A percentile compares a stretch with the other conserved stretches of the same genome.
Evolutionary conservation across 2,113 vertebrate genomes (phyloP).

Genomic region (Marcusenius ussheri): DNA sequence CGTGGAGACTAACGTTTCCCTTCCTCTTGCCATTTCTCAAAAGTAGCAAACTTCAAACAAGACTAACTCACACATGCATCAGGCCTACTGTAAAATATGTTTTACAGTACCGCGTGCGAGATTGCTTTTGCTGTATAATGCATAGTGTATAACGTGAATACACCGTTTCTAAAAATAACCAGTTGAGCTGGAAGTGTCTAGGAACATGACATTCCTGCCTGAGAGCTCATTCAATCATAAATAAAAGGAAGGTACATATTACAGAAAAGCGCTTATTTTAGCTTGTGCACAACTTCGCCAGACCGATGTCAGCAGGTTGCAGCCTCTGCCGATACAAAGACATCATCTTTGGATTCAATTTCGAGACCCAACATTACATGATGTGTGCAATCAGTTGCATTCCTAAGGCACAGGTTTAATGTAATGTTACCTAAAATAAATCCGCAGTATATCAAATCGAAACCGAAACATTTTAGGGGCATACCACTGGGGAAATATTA

Average conservation of each 20-base stretch:
- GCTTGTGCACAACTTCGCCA: neutral
- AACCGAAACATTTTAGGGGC: neutral
- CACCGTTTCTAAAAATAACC: neutral
- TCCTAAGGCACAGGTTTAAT: conserved; percentile 73
- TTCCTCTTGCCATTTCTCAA: neutral
- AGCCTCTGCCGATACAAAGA: neutral
- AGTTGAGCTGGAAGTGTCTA: neutral
- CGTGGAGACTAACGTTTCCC: neutral
- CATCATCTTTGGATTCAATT: conserved; percentile 44
- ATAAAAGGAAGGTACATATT: neutral
- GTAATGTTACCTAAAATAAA: conserved; percentile 44
- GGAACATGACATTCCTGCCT: neutral
- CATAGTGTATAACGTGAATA: neutral
- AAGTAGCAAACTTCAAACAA: neutral
- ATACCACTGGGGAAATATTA: conserved; percentile 2
- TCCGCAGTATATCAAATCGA: neutral
- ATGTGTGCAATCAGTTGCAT: conserved; percentile 62
- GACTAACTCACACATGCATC: neutral
- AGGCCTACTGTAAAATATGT: neutral
- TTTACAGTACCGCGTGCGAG: neutral
- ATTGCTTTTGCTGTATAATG: neutral
- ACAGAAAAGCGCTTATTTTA: neutral
- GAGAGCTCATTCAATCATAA: neutral
- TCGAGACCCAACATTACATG: conserved; percentile 43
- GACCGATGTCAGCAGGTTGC: neutral